Evolutionary conservation across 2,888 invertebrate species (phyloP).

Genomic region (Synergus laeviventris): DNA sequence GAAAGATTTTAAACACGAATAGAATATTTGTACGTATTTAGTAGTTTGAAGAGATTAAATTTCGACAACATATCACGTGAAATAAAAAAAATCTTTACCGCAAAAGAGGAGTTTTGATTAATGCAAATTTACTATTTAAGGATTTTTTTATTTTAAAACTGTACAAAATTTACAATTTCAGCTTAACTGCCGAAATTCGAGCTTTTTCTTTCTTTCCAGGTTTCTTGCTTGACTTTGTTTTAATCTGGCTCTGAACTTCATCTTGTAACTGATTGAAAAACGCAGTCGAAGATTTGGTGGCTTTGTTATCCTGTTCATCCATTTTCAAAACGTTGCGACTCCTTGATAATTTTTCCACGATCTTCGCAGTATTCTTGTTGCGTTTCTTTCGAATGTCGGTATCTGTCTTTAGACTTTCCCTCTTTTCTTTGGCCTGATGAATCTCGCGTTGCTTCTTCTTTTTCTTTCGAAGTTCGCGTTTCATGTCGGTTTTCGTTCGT

Average conservation of each 20-base stretch:
- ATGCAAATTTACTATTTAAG: conserved; percentile 29
- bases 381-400: conserved; percentile 21
- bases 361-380: conserved; percentile 77
- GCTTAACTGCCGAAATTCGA: conserved; percentile 78
- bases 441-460: conserved; percentile 83
- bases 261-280: conserved; percentile 94
- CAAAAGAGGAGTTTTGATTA: conserved; percentile 24
- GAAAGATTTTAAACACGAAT: conserved; percentile 2
- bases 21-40: conserved; percentile 36
- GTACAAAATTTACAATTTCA: conserved; percentile 75
- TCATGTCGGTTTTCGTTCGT: conserved; percentile 90
- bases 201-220: conserved; percentile 69
- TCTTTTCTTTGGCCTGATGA: conserved; percentile 76
- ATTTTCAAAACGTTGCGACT: conserved; percentile 81
- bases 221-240: conserved; percentile 74
- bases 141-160: conserved; percentile 18
- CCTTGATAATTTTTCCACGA: conserved; percentile 82
- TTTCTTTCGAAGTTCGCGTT: conserved; percentile 91
- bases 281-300: conserved; percentile 85
- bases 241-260: conserved; percentile 79
- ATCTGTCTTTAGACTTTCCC: conserved; percentile 63
- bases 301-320: conserved; percentile 76
- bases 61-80: conserved; percentile 36
- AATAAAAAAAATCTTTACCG: conserved; percentile 30
- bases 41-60: conserved; percentile 27